Base-by-base conservation (phyloP, 2,113 vertebrate genomes). In the Corynorhinus townsendii region DNA sequence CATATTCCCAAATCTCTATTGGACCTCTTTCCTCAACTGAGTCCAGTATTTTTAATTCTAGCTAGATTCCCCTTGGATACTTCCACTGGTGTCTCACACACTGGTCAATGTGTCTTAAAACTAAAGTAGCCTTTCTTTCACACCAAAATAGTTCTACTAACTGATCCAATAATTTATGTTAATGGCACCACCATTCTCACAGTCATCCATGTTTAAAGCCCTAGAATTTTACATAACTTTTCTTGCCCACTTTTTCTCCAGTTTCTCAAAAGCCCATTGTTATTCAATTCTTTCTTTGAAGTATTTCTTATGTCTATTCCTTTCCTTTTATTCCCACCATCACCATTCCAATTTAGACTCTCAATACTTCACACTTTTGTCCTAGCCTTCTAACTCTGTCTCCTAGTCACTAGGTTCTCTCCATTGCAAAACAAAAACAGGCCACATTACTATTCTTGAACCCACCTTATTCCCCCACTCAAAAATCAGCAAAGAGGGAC, bases 21-120 rank as follows among this genome's bases (percentile, higher is more conserved):
- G 40, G 81, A 85, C 40, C 69, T 94, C 81, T 66, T 90, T 81
- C 64, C 68, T 91, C 72, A 84, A 40, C 17, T 88, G 73, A 93
- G 88, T 52, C 56, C 45, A 77, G 16, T 71, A 90, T 85, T 95
- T 95, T 91, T 94, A 91, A 95, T 59, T 95, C 87, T 64, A 66
- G 33, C 69, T 87, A 86, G 20, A 89, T 24, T 88, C 33, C 33
- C 28, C 40, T 56, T 54, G 7, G 26, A 69, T 75, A 76, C 33
- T 87, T 76, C 47, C 52, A 81, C 9, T 62, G 22, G 68, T 89
- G 82, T 30, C 24, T 94, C 52, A 82, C 49, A 66, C 28, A 73
- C 7, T 19, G 47, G 66, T 73, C 72, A 94, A 52, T 81, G 20
- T 85, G 28, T 72, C 76, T 95, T 93, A 85, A 69, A 89, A 84